These are phyloP conservation scores for Schizothorax lantsangensis DNA, from an alignment of 2,797 vertebrate species.

Conservation along the genomic window DNA sequence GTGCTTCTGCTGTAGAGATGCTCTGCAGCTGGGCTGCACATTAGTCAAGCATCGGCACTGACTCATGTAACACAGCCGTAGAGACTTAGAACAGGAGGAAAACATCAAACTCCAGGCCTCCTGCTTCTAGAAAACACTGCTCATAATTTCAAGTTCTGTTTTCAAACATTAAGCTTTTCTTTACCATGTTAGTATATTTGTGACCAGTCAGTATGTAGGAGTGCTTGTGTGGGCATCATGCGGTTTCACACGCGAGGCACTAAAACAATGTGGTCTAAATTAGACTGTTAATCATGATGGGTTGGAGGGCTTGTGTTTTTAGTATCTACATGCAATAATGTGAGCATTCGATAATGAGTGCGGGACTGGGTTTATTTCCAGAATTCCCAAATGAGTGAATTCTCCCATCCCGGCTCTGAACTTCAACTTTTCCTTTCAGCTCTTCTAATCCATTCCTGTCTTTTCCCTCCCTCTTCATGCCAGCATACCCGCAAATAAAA, in stretches of 20 bases:
- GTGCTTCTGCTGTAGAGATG: slow-evolving; percentile 11
- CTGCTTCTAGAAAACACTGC: background rate
- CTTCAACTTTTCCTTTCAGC: background rate
- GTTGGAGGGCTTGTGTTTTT: background rate
- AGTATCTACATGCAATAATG: background rate
- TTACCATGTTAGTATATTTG: background rate
- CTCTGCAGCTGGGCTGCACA: background rate
- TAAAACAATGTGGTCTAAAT: background rate
- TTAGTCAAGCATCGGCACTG: background rate
- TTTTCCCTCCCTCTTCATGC: slow-evolving; percentile 8
- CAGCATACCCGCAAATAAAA: slow-evolving; percentile 36
- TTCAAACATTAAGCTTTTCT: background rate
- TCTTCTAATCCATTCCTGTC: slow-evolving; percentile 8
- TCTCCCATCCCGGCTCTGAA: background rate
- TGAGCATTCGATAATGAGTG: slow-evolving; percentile 15
- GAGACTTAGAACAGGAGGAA: background rate
- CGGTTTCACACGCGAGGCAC: background rate
- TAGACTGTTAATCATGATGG: slow-evolving; percentile 17
- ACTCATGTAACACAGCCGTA: background rate
- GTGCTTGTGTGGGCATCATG: slow-evolving; percentile 7
- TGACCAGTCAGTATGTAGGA: background rate
- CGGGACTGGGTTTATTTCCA: slow-evolving; percentile 2
- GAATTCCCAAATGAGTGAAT: background rate
- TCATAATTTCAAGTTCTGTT: background rate
- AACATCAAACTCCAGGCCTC: background rate